Percentiles rank a stretch among this genome's conserved stretches.
Conservation (phyloP, 1,140 invertebrate genomes). For the Lordiphosa mommai region DNA sequence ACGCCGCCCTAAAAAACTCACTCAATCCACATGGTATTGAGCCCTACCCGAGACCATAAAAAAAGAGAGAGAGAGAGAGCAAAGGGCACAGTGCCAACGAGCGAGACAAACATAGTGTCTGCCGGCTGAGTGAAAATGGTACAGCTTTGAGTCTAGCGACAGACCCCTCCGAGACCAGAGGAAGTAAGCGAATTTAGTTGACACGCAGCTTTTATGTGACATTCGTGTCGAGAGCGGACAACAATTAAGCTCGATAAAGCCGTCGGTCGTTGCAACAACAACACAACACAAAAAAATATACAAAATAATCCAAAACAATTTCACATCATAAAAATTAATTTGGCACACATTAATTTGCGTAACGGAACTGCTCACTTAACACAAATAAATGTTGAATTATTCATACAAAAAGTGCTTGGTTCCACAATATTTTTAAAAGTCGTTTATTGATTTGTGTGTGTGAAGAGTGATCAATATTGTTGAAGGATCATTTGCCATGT, state of each 20-base stretch:
- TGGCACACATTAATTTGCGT: constrained; percentile 68
- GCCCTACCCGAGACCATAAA: constrained; percentile 7
- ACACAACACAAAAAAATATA: constrained; percentile 12
- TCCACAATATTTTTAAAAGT: not conserved
- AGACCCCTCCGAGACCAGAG: constrained; percentile 19
- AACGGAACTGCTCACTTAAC: constrained; percentile 70
- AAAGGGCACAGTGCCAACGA: constrained; percentile 16
- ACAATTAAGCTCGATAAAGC: constrained; percentile 28
- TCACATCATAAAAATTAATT: constrained; percentile 46
- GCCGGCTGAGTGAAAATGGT: constrained; percentile 8
- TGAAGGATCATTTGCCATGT: not conserved
- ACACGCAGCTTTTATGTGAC: constrained; percentile 68
- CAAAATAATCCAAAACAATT: constrained; percentile 13
- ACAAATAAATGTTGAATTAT: constrained; percentile 24
- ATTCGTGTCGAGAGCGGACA: constrained; percentile 62
- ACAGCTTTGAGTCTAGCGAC: constrained; percentile 28
- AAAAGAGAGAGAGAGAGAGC: constrained; percentile 20
- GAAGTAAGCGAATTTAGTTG: constrained; percentile 48
- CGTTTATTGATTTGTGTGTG: constrained; percentile 11
- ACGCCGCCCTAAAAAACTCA: constrained; percentile 58
- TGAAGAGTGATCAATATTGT: not conserved
- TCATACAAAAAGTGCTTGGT: constrained; percentile 1
- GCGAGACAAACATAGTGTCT: not conserved
- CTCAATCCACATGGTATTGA: constrained; percentile 24
- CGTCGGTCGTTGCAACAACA: constrained; percentile 41